These are phyloP conservation scores for Pharmacophagus antenor DNA, from an alignment of 2,888 invertebrate genomes.

Conservation along the genomic window DNA sequence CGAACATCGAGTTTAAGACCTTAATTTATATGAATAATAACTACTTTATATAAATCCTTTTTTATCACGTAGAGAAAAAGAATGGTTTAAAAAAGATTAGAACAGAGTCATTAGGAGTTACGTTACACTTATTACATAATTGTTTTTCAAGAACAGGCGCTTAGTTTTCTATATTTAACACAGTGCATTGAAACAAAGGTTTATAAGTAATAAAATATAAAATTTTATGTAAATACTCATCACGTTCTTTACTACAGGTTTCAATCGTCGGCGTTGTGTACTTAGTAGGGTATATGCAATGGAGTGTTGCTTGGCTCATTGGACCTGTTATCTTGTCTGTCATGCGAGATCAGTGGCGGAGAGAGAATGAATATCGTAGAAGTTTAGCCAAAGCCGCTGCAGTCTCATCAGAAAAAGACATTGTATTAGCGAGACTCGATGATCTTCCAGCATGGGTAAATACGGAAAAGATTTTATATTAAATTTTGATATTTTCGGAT, in stretches of 20 bases:
- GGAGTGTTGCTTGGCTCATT: constrained; percentile 94
- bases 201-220: background rate
- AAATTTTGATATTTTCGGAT: background rate
- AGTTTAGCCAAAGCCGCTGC: constrained; percentile 89
- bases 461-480: background rate
- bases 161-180: too few species aligned
- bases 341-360: constrained; percentile 89
- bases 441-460: constrained; percentile 97
- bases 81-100: too few species aligned
- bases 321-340: constrained; percentile 89
- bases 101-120: too few species aligned
- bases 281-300: constrained; percentile 91
- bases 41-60: too few species aligned
- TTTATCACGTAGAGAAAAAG: too few species aligned
- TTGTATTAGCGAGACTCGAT: constrained; percentile 91
- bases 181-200: background rate
- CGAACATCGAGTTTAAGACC: too few species aligned
- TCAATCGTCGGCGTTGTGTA: constrained; percentile 88
- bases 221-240: background rate
- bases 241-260: constrained; percentile 63
- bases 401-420: constrained; percentile 90
- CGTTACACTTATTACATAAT: too few species aligned
- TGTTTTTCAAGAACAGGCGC: background rate
- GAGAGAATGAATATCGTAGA: constrained; percentile 86
- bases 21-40: too few species aligned